phyloP scores from a whole-genome alignment of 2,797 vertebrate species.

The Sebastes itinus region DNA sequence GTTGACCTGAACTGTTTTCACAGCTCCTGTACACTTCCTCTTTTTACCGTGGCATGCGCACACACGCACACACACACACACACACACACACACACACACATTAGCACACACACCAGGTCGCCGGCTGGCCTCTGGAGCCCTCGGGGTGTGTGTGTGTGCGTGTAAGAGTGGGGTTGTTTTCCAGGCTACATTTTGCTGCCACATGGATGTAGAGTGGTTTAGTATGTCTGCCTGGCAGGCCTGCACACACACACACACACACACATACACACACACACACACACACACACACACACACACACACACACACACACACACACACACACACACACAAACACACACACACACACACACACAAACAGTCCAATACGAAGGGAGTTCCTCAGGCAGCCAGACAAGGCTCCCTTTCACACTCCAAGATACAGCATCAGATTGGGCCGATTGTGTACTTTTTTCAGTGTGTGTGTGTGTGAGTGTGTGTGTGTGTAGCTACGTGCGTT shows the following conservation, averaged over 20 bases:
- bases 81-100: constrained; percentile 40
- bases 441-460: constrained; percentile 47
- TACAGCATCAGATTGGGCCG: constrained; percentile 68
- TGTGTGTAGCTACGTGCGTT: constrained; percentile 4
- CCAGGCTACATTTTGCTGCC: constrained; percentile 78
- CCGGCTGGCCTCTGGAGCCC: constrained; percentile 68
- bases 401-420: constrained; percentile 76
- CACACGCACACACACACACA: constrained; percentile 34
- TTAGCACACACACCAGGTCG: constrained; percentile 52
- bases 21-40: constrained; percentile 77
- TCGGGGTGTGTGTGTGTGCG: constrained; percentile 56
- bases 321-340: constrained; percentile 28
- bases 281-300: constrained; percentile 24
- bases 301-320: constrained; percentile 30
- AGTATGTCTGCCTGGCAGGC: constrained; percentile 79
- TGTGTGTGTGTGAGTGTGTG: constrained; percentile 15
- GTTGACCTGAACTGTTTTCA: constrained; percentile 74
- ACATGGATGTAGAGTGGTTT: constrained; percentile 80
- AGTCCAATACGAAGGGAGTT: constrained; percentile 71
- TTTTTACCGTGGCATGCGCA: constrained; percentile 50
- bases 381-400: constrained; percentile 78
- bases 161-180: constrained; percentile 70
- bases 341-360: constrained; percentile 40
- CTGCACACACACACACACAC: constrained; percentile 38
- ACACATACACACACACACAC: constrained; percentile 31